Evolutionary conservation across 2,888 invertebrate genomes (phyloP).

Genomic region (Andrena fulva): DNA sequence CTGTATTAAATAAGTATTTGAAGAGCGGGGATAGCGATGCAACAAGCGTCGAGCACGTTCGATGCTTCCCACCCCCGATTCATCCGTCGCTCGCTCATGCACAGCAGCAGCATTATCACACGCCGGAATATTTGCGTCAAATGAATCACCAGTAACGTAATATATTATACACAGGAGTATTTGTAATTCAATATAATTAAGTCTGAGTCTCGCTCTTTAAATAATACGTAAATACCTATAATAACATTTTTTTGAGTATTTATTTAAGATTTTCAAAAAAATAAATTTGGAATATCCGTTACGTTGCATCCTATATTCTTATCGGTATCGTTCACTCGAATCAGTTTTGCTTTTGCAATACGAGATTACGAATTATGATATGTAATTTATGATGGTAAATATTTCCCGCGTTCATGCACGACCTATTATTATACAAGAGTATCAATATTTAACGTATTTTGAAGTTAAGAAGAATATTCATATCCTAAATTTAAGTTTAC

Average conservation of each 20-base stretch:
- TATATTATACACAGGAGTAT: constrained; percentile 36
- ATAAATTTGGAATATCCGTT: constrained; percentile 24
- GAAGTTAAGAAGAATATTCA: constrained; percentile 18
- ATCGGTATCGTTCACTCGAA: constrained; percentile 3
- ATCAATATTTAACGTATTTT: constrained; percentile 10
- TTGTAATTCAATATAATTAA: constrained; percentile 44
- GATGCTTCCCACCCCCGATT: constrained; percentile 98
- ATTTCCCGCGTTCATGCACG: constrained; percentile 22
- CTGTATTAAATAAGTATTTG: constrained; percentile 96
- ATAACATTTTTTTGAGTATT: constrained; percentile 23
- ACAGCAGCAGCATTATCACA: constrained; percentile 87
- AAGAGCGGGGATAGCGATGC: constrained; percentile 93
- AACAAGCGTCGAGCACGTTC: constrained; percentile 97
- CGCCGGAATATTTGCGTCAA: constrained; percentile 85
- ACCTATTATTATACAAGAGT: constrained; percentile 15
- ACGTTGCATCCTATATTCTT: constrained; percentile 12
- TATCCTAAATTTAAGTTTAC: constrained; percentile 8
- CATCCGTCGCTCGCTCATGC: constrained; percentile 90
- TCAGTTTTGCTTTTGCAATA: not conserved
- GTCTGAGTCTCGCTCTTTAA: constrained; percentile 48
- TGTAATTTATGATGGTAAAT: constrained; percentile 9
- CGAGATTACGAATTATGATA: not conserved
- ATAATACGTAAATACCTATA: constrained; percentile 19
- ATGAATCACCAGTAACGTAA: constrained; percentile 81
- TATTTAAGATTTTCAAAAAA: constrained; percentile 29